A percentile compares a stretch with the other conserved stretches of the same genome.
phyloP scores from a whole-genome alignment of 2,113 vertebrate genomes.

The Sminthopsis crassicaudata region DNA sequence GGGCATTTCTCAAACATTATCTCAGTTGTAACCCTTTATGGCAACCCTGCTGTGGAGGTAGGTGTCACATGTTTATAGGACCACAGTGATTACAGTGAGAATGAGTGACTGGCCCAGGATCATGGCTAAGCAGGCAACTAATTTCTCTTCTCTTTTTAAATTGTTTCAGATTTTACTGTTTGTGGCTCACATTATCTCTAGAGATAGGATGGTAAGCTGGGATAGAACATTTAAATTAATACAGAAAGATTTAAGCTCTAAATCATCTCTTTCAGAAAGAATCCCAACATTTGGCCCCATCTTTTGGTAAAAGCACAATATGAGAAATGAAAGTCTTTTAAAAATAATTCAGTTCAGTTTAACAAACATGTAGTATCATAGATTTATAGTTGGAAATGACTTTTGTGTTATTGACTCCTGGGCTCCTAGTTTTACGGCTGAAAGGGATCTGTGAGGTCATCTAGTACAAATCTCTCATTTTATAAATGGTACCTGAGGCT shows the following conservation, averaged over 20 bases:
- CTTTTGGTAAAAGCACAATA: constrained; percentile 48
- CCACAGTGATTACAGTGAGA: constrained; percentile 19
- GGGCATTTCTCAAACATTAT: constrained; percentile 41
- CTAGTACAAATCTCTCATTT: neutral
- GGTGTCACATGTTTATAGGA: constrained; percentile 30
- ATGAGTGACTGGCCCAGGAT: constrained; percentile 42
- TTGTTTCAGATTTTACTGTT: constrained; percentile 16
- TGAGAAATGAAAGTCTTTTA: neutral
- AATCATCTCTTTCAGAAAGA: constrained; percentile 46
- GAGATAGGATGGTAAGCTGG: constrained; percentile 24
- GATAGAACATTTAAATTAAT: constrained; percentile 54
- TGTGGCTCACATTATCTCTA: constrained; percentile 27
- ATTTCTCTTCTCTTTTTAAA: constrained; percentile 57
- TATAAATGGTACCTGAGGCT: neutral
- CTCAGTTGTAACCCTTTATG: constrained; percentile 18
- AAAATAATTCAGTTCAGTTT: neutral
- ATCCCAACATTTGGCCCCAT: constrained; percentile 50
- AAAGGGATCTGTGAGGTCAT: neutral
- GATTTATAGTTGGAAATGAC: neutral
- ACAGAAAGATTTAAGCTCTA: constrained; percentile 1
- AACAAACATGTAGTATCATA: neutral
- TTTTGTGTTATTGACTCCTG: neutral
- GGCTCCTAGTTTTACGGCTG: neutral
- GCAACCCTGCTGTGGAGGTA: constrained; percentile 26
- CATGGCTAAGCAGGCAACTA: constrained; percentile 37